phyloP scores from a whole-genome alignment of 1,140 invertebrate genomes.

The Drosophila hydei region DNA sequence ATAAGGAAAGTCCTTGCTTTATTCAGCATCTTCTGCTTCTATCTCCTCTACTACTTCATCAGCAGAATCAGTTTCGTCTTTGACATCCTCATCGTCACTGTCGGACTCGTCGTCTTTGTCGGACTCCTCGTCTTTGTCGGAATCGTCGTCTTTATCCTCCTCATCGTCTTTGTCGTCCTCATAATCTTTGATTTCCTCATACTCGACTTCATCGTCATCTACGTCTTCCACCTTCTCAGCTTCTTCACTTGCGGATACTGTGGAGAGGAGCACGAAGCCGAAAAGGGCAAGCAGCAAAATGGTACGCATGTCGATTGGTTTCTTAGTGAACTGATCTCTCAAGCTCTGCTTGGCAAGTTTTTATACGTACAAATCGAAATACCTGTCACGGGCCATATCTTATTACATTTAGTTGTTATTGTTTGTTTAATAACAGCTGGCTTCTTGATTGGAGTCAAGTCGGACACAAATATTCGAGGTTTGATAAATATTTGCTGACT shows the following conservation, averaged over 20 bases:
- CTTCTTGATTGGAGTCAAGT: slow-evolving; percentile 12
- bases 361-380: slow-evolving; percentile 42
- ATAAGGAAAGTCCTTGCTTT: too few species aligned
- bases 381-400: not conserved
- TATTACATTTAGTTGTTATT: slow-evolving; percentile 15
- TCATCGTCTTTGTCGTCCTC: not conserved
- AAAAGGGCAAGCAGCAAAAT: slow-evolving; percentile 58
- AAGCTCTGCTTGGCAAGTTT: slow-evolving; percentile 22
- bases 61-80: too few species aligned
- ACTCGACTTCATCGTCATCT: not conserved
- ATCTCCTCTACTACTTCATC: too few species aligned
- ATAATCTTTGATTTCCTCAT: not conserved
- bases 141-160: not conserved
- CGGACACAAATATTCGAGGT: slow-evolving; percentile 4
- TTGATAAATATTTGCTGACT: slow-evolving; percentile 45
- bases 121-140: not conserved
- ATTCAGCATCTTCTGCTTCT: too few species aligned
- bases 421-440: slow-evolving; percentile 43
- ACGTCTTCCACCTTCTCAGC: slow-evolving; percentile 9
- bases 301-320: slow-evolving; percentile 53
- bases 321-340: slow-evolving; percentile 46
- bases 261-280: slow-evolving; percentile 56
- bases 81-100: not conserved
- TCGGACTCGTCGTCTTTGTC: not conserved
- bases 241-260: slow-evolving; percentile 26